Evolutionary conservation across 2,797 vertebrate genomes (phyloP).

Genomic region (Arctocebus calabarensis): DNA sequence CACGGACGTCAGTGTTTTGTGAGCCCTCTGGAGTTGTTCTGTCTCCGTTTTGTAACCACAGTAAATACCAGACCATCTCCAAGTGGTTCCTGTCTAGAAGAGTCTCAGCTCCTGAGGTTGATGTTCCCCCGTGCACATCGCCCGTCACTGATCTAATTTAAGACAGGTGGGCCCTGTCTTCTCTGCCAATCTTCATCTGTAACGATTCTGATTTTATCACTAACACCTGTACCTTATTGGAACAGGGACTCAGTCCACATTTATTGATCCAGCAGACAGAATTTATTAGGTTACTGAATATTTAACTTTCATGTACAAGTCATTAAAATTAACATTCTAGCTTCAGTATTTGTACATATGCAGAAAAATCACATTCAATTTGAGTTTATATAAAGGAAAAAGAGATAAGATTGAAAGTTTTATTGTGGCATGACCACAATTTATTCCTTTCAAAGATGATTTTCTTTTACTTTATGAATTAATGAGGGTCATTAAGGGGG

Average conservation of each 20-base stretch:
- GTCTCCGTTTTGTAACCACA: not conserved
- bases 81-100: not conserved
- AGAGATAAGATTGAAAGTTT: not conserved
- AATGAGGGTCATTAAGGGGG: not conserved
- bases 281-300: not conserved
- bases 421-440: not conserved
- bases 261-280: not conserved
- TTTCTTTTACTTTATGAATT: not conserved
- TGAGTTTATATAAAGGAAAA: not conserved
- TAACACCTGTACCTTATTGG: too few relatives aligned
- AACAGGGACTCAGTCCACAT: not conserved
- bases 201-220: not conserved
- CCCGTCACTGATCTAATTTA: not conserved
- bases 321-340: not conserved
- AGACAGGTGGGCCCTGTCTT: not conserved
- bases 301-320: not conserved
- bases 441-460: not conserved
- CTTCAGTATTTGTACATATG: not conserved
- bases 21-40: fast-evolving
- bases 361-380: not conserved
- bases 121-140: fast-evolving
- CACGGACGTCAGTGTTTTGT: not conserved
- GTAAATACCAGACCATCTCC: not conserved
- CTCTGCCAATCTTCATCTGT: not conserved
- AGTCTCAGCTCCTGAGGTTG: not conserved